Conservation (phyloP, 2,113 vertebrate genomes). For the Corythoichthys haematopterus region DNA sequence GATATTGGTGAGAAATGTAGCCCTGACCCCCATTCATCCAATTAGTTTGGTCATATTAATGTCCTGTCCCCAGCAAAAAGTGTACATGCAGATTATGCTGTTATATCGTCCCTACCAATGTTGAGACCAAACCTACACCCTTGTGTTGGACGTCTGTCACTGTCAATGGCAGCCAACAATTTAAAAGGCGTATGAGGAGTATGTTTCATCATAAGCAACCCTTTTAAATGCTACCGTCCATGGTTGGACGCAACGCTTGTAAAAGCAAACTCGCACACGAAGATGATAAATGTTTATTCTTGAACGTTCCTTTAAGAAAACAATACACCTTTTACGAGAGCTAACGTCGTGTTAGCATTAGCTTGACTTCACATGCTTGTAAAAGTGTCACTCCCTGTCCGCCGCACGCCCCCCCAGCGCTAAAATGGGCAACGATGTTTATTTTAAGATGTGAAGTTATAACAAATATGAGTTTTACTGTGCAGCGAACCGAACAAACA, state of each 20-base stretch:
- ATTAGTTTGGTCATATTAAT: too few relatives aligned
- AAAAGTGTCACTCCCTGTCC: not conserved
- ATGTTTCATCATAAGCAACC: too few relatives aligned
- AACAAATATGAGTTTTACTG: slow-evolving; percentile 4
- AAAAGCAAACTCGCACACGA: not conserved
- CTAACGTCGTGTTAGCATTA: not conserved
- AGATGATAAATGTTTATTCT: slow-evolving; percentile 1
- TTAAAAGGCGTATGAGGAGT: too few relatives aligned
- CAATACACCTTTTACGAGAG: not conserved
- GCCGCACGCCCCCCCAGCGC: not conserved
- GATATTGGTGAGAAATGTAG: too few relatives aligned
- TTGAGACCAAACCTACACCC: too few relatives aligned
- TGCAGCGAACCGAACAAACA: not conserved
- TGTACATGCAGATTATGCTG: too few relatives aligned
- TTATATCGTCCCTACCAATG: too few relatives aligned
- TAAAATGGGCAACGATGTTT: not conserved
- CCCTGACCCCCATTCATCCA: too few relatives aligned
- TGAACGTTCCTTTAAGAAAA: not conserved
- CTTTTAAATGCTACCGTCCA: not conserved
- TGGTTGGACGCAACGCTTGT: not conserved
- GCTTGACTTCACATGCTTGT: not conserved
- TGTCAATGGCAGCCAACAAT: too few relatives aligned
- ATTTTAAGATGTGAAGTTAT: not conserved
- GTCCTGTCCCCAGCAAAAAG: too few relatives aligned
- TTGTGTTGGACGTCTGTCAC: too few relatives aligned